Base-by-base conservation (phyloP, 2,888 invertebrate genomes). In the Tillus elongatus region DNA sequence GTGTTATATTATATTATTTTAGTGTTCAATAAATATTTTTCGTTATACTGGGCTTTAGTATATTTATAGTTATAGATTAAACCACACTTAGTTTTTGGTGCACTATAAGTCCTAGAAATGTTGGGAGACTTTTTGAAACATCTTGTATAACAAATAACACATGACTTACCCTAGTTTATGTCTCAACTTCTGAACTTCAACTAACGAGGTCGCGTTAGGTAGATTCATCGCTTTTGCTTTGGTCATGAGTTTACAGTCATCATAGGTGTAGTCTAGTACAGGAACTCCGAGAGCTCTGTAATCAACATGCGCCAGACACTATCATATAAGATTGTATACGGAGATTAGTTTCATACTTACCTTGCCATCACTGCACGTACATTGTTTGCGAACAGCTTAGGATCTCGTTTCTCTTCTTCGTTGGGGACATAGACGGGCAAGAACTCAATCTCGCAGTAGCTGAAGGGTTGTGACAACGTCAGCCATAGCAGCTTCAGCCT, bases 351-450 rank as follows among this genome's bases (percentile, higher is more conserved):
- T n/a, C n/a, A 36, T 35, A 68, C 78, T 72, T 68, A 92, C 91
- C 81, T 81, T 24, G 92, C 90, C 92, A 95, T 93, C 27, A 87
- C 77, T 52, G 80, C 78, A 42, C 91, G 74, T 3, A 95, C 93
- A 63, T 93, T 93, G 55, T 79, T 75, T 1, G 92, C 93, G 62
- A 80, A 95, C 15, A 95, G 70, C 62, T 86, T 89, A 0, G 92
- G 86, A 67, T 95, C 82, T 2, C 73, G 68, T 57, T 81, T 82
- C 63, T 95, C 95, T 44, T 81, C 87, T 47, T 86, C 85, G 51
- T 72, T 87, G 1, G 95, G 95, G 27, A 72, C 75, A 67, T 93
- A 92, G 2, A 93, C 91, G 0, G 93, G 93, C 13, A 95, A 71
- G 68, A 88, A 93, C 72, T 93, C 90, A 31, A 91, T 82, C 69